Evolutionary conservation across 2,888 invertebrate genomes (phyloP).

Genomic region (Mythimna loreyi): DNA sequence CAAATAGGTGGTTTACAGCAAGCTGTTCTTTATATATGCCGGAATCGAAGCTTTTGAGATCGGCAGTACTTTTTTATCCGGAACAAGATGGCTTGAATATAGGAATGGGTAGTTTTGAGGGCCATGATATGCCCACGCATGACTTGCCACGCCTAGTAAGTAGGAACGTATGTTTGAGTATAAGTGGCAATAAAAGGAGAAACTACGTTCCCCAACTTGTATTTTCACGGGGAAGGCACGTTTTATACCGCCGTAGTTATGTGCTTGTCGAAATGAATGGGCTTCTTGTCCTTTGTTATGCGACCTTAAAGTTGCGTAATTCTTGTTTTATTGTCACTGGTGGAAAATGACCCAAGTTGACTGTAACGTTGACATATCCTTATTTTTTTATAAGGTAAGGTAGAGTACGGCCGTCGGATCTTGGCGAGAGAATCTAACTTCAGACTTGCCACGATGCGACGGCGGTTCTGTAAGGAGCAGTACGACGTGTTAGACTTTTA

Average conservation of each 20-base stretch:
- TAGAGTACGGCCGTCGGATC: too few species aligned
- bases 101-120: conserved; percentile 28
- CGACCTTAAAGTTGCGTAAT: conserved; percentile 14
- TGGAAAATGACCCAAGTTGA: conserved; percentile 6
- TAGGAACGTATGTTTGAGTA: conserved; percentile 6
- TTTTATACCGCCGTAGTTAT: conserved; percentile 39
- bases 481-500: too few species aligned
- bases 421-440: too few species aligned
- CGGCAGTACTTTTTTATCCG: conserved; percentile 44
- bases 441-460: too few species aligned
- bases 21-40: conserved; percentile 42
- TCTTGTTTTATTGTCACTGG: conserved; percentile 20
- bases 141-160: not conserved
- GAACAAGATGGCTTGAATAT: conserved; percentile 35
- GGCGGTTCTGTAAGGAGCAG: too few species aligned
- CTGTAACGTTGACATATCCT: conserved; percentile 5
- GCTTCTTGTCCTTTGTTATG: conserved; percentile 27
- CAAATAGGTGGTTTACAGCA: conserved; percentile 74
- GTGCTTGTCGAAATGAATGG: conserved; percentile 20
- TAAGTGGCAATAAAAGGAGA: conserved; percentile 38
- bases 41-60: conserved; percentile 39
- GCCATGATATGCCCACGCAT: conserved; percentile 31
- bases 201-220: conserved; percentile 45
- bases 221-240: conserved; percentile 24
- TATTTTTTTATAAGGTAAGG: too few species aligned